Percentiles rank a stretch among this genome's conserved stretches.
These are phyloP conservation scores for Sesia apiformis DNA, from an alignment of 2,888 invertebrate species.

Conservation along the genomic window DNA sequence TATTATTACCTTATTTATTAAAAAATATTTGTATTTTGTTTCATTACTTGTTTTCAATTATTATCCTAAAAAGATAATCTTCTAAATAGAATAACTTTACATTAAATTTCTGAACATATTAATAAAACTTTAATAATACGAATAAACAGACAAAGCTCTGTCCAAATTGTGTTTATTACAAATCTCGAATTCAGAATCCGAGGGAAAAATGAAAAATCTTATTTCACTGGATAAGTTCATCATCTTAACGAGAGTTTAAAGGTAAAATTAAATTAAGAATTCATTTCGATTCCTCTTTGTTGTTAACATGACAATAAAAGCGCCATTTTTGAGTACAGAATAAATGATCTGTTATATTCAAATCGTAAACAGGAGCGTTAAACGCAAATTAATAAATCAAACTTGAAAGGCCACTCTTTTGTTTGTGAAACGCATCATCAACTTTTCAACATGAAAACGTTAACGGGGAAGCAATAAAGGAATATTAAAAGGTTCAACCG, in stretches of 20 bases:
- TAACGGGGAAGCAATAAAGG: slow-evolving; percentile 24
- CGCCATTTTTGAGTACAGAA: not conserved
- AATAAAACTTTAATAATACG: too few relatives aligned
- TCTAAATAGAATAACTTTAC: too few relatives aligned
- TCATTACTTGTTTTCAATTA: too few relatives aligned
- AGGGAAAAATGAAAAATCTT: not conserved
- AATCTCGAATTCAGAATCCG: not conserved
- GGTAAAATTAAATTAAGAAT: not conserved
- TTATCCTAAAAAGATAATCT: too few relatives aligned
- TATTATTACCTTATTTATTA: too few relatives aligned
- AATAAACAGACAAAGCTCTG: slow-evolving; percentile 14
- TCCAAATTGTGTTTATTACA: slow-evolving; percentile 18
- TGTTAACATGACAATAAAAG: slow-evolving; percentile 1
- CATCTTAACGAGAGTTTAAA: not conserved
- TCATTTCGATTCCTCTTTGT: slow-evolving; percentile 1
- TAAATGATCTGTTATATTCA: slow-evolving; percentile 2
- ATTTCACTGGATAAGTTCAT: not conserved
- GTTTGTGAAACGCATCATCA: slow-evolving; percentile 6
- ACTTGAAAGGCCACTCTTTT: slow-evolving; percentile 12
- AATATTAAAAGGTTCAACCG: slow-evolving; percentile 14
- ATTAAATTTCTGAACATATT: too few relatives aligned
- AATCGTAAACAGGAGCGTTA: not conserved
- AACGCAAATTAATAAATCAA: slow-evolving; percentile 12
- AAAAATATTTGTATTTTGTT: too few relatives aligned
- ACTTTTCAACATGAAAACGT: slow-evolving; percentile 7